Evolutionary conservation across 2,797 vertebrate genomes (phyloP).

Genomic region (Tolypeutes matacus): DNA sequence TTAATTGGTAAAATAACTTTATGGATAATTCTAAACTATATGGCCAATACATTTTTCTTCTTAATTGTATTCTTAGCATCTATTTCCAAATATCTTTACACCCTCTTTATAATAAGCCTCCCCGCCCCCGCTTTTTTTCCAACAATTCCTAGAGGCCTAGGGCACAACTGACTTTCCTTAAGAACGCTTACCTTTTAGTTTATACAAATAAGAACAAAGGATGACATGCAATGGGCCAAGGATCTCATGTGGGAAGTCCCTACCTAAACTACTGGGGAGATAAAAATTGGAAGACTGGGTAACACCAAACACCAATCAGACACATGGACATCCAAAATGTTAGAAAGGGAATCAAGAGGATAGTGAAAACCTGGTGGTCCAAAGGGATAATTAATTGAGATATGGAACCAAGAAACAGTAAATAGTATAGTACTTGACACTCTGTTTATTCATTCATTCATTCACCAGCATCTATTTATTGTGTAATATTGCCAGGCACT

Average conservation of each 20-base stretch:
- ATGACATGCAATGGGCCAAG: not conserved
- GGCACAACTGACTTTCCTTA: not conserved
- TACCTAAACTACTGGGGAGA: not conserved
- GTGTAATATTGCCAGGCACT: not conserved
- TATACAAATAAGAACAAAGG: not conserved
- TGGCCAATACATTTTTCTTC: not conserved
- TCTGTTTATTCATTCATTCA: not conserved
- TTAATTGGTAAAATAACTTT: slow-evolving; percentile 42
- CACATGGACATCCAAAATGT: not conserved
- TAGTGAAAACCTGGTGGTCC: not conserved
- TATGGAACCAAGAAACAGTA: not conserved
- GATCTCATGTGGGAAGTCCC: not conserved
- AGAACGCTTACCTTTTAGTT: not conserved
- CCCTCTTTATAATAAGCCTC: not conserved
- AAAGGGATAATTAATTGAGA: not conserved
- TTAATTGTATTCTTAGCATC: not conserved
- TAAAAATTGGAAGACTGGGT: not conserved
- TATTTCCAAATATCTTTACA: not conserved
- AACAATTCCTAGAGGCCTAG: not conserved
- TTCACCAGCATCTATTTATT: not conserved
- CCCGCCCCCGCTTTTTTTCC: not conserved
- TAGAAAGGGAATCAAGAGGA: not conserved
- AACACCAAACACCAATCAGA: not conserved
- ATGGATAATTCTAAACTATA: not conserved
- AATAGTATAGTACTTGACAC: not conserved